Base-by-base conservation (phyloP, 2,888 invertebrate genomes). In the Euzophera pinguis region DNA sequence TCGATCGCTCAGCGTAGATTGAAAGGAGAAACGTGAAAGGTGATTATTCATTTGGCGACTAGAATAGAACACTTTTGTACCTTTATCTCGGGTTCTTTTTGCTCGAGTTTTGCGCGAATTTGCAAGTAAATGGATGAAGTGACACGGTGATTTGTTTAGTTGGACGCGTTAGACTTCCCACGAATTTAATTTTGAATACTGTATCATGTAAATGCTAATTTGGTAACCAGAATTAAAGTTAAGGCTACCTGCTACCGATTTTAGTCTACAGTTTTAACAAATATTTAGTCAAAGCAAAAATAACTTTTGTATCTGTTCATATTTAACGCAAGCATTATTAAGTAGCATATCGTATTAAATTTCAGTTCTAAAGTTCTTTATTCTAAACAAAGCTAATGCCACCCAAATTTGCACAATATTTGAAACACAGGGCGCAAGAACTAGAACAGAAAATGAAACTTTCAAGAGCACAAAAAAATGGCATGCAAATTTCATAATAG, bases 41-140 rank as follows among this genome's bases (percentile, higher is more conserved):
- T 84, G 85, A 90, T 90, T 90, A 90, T 89, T 90, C 89, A 90
- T 89, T 84, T 84, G 81, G 81, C 84, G 90, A 89, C 89, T 87
- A 90, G 90, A 89, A 90, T 88, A 89, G 89, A 88, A 75, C 83
- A 90, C 89, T 88, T 89, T 89, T 86, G 88, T 86, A 84, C 87
- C 86, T 88, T 88, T 89, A 89, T 84, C 86, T 87, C 75, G 79
- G 68, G 66, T 67, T 71, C 64, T 87, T 87, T 82, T 87, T 88
- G 86, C 81, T 77, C 76, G 70, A 82, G 75, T 82, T 87, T 84
- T 87, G 87, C 86, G 75, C 81, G 81, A 89, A 90, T 89, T 89
- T 90, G 90, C 90, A 89, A 89, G 83, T 87, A 88, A 90, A 89
- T 89, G 82, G 85, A 72, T 79, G 73, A 68, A 77, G 79, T 84